These are phyloP conservation scores for Acrocephalus arundinaceus DNA, from an alignment of 2,113 vertebrate species.

Conservation along the genomic window DNA sequence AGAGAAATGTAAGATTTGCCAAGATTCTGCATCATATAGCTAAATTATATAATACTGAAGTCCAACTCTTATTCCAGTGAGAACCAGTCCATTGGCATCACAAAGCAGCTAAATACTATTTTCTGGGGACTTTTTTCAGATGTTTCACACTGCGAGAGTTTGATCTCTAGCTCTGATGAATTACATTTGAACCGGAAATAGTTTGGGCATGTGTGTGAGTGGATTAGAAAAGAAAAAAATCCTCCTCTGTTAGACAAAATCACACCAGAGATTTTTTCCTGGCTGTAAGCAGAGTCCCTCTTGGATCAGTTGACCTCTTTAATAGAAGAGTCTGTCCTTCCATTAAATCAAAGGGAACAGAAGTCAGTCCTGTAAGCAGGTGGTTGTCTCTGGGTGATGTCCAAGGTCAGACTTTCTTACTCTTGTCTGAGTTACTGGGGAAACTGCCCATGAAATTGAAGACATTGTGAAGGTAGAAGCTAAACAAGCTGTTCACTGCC, in stretches of 20 bases:
- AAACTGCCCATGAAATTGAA: constrained; percentile 5
- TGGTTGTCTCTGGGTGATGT: constrained; percentile 20
- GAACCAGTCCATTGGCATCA: background rate
- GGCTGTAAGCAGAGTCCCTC: background rate
- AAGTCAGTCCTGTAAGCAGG: constrained; percentile 6
- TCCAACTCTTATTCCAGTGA: background rate
- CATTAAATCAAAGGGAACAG: constrained; percentile 22
- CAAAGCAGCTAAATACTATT: background rate
- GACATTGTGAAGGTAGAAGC: background rate
- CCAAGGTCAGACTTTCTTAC: constrained; percentile 7
- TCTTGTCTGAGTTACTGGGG: background rate
- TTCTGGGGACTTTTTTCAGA: background rate
- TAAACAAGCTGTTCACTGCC: background rate
- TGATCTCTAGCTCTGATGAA: background rate
- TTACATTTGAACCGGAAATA: background rate
- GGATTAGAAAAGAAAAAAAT: background rate
- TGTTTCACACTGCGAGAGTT: background rate
- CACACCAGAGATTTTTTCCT: background rate
- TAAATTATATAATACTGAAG: background rate
- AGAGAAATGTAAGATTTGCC: background rate
- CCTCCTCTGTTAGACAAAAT: background rate
- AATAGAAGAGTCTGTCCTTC: background rate
- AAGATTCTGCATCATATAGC: background rate
- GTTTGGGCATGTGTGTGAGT: background rate
- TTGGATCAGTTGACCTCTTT: background rate